Percentiles rank a stretch among this genome's conserved stretches.
phyloP scores from a whole-genome alignment of 1,140 invertebrate genomes.

The Brachionus manjavacas region DNA sequence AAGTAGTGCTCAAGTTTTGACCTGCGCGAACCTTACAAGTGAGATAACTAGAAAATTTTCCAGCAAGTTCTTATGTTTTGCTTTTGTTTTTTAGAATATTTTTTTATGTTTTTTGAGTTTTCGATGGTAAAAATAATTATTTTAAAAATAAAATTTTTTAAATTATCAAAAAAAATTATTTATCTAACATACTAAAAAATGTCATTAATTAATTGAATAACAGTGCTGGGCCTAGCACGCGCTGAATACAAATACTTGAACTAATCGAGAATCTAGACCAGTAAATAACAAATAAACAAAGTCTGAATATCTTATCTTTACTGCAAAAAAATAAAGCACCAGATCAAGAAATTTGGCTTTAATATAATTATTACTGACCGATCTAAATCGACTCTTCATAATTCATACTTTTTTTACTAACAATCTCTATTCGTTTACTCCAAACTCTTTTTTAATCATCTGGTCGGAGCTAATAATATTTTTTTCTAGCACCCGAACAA shows the following conservation, averaged over 20 bases:
- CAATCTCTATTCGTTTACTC: background rate
- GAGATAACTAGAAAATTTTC: no score
- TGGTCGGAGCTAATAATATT: background rate
- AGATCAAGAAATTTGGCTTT: background rate
- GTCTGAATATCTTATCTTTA: conserved; percentile 1
- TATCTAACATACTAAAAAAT: background rate
- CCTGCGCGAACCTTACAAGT: no score
- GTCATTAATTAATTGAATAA: background rate
- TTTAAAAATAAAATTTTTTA: no score
- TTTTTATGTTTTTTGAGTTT: no score
- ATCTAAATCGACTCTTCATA: background rate
- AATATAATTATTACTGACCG: background rate
- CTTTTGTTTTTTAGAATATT: no score
- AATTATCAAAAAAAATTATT: background rate
- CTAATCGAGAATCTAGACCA: background rate
- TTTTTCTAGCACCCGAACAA: background rate
- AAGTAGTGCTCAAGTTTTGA: no score
- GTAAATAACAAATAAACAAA: background rate
- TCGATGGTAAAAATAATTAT: no score
- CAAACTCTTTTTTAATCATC: background rate
- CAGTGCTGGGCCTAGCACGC: background rate
- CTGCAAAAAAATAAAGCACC: background rate
- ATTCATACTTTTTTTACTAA: background rate
- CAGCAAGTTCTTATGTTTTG: no score
- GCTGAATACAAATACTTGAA: background rate